These are phyloP conservation scores for Myotis findleyi DNA, from an alignment of 2,797 vertebrate genomes.

Conservation along the genomic window DNA sequence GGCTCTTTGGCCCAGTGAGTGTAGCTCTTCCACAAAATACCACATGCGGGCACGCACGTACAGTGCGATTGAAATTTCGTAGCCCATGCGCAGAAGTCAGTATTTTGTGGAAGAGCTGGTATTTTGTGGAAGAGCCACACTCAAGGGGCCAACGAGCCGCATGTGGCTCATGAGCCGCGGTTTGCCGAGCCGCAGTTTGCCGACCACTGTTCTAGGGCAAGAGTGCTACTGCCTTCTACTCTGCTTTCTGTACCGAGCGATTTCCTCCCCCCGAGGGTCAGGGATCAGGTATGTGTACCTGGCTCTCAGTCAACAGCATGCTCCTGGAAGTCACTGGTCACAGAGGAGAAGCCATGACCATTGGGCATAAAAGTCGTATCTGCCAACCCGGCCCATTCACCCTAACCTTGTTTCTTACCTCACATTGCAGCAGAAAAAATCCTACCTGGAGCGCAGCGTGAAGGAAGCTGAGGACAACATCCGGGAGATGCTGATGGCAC, in stretches of 20 bases:
- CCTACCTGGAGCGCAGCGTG: constrained; percentile 96
- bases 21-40: too few relatives aligned
- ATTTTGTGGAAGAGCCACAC: too few relatives aligned
- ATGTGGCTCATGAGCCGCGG: too few relatives aligned
- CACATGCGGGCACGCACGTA: too few relatives aligned
- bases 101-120: too few relatives aligned
- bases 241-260: not conserved
- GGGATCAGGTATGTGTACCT: not conserved
- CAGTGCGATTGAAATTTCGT: too few relatives aligned
- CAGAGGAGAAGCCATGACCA: not conserved
- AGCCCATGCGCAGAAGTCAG: too few relatives aligned
- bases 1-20: too few relatives aligned
- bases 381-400: not conserved
- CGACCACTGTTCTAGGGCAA: not conserved
- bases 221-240: not conserved
- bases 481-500: constrained; percentile 96
- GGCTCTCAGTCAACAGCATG: not conserved
- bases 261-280: not conserved
- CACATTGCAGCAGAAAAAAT: constrained; percentile 94
- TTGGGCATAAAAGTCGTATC: not conserved
- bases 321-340: not conserved
- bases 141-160: too few relatives aligned
- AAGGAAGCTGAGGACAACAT: constrained; percentile 99
- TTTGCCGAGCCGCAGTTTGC: too few relatives aligned
- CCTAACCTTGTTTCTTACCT: constrained; percentile 50